Percentiles rank a stretch among this genome's conserved stretches.
phyloP scores from a whole-genome alignment of 1,140 invertebrate genomes.

The Musca domestica region DNA sequence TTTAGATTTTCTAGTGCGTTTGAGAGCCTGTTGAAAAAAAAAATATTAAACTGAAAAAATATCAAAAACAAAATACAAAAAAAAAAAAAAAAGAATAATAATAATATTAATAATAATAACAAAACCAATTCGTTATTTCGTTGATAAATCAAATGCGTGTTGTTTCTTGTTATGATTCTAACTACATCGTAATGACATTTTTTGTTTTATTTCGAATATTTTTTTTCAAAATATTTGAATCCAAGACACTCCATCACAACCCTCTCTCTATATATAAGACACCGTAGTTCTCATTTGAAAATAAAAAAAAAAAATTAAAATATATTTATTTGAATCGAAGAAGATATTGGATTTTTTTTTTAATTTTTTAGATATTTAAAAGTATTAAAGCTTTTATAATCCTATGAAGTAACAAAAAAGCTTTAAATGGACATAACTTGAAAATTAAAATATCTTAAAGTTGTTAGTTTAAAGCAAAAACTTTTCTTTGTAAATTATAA shows the following conservation, averaged over 20 bases:
- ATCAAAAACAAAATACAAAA: not conserved
- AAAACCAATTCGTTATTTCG: not conserved
- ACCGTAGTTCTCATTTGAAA: conserved; percentile 12
- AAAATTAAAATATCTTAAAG: too few species aligned
- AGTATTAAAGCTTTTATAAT: too few species aligned
- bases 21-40: conserved; percentile 3
- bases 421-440: too few species aligned
- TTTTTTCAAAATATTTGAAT: not conserved
- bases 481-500: too few species aligned
- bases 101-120: too few species aligned
- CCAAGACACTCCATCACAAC: not conserved
- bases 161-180: conserved; percentile 20
- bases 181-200: not conserved
- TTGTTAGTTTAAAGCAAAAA: too few species aligned
- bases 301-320: not conserved
- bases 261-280: too few species aligned
- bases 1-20: conserved; percentile 18
- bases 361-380: too few species aligned
- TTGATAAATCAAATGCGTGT: conserved; percentile 6
- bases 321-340: too few species aligned
- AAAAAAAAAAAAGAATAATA: not conserved
- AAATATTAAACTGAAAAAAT: conserved; percentile 6
- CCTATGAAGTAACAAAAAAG: too few species aligned
- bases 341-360: too few species aligned
- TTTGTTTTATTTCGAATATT: not conserved